Percentiles rank a stretch among this genome's conserved stretches.
These are phyloP conservation scores for Ooceraea biroi DNA, from an alignment of 1,140 invertebrate species.

Conservation along the genomic window DNA sequence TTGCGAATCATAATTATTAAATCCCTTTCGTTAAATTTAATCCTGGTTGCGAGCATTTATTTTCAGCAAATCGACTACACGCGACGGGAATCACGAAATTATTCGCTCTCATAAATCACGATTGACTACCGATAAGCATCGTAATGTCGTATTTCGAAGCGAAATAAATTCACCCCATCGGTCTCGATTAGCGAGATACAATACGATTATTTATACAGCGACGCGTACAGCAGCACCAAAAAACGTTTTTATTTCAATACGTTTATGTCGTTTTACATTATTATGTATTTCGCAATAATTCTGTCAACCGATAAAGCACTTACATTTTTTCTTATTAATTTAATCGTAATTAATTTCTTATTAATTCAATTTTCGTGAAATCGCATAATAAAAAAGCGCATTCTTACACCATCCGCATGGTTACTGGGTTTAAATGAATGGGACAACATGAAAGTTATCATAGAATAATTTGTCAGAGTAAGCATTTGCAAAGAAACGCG, in stretches of 20 bases:
- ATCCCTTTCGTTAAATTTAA: slow-evolving; percentile 57
- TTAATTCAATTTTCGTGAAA: too few species aligned
- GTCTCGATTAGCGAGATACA: slow-evolving; percentile 40
- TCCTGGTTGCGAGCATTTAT: slow-evolving; percentile 21
- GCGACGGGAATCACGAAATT: slow-evolving; percentile 49
- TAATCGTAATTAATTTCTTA: too few species aligned
- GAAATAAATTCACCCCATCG: slow-evolving; percentile 53
- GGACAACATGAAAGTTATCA: too few species aligned
- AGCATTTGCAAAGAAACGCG: neutral
- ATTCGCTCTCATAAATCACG: slow-evolving; percentile 54
- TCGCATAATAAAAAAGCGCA: too few species aligned
- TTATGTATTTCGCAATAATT: slow-evolving; percentile 7
- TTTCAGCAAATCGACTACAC: slow-evolving; percentile 46
- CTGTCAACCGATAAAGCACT: too few species aligned
- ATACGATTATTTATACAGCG: slow-evolving; percentile 15
- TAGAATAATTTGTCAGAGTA: neutral
- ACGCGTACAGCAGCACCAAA: neutral
- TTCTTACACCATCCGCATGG: too few species aligned
- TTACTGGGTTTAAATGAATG: too few species aligned
- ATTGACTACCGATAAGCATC: slow-evolving; percentile 34
- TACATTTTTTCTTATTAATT: too few species aligned
- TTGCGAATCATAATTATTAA: slow-evolving; percentile 47
- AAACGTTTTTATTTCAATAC: neutral
- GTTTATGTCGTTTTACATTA: neutral
- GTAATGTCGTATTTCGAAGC: slow-evolving; percentile 44